Evolutionary conservation across 2,113 vertebrate genomes (phyloP), one percentile per base, ranked within the genome.

Genomic region (Mohoua ochrocephala): DNA sequence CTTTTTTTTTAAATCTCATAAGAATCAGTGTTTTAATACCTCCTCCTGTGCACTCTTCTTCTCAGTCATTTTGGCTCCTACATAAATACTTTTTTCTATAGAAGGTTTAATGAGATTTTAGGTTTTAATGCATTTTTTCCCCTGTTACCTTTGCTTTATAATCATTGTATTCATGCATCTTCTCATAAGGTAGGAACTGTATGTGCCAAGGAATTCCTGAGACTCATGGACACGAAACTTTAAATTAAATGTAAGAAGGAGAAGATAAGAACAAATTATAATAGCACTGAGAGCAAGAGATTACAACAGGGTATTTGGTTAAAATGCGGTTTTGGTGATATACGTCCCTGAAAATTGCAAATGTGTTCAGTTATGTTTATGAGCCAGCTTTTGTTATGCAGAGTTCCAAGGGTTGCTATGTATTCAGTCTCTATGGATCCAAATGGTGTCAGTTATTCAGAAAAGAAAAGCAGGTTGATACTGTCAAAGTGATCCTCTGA

Each of bases 251-350:
- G 57, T 74, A 92, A 91, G 91, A 82, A 84, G 53, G 64, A 92
- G 84, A 84, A 95, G 88, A 95, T 96, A 96, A 96, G 85, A 95
- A 71, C 83, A 90, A 81, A 80, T 90, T 81, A 84, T 80, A 88
- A 84, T 80, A 88, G 84, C 56, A 86, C 59, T 64, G 84, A 94
- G 87, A 95, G 60, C 52, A 74, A 91, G 68, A 80, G 84, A 91
- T 90, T 96, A 92, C 47, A 78, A 64, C 87, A 84, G 82, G 20
- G 39, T 91, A 63, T 91, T 94, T 91, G 91, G 59, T 96, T 93
- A 91, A 97, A 96, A 89, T 80, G 61, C 0, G 6, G 82, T 94
- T 95, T 94, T 95, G 5, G 2, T 94, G 92, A 96, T 94, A 27
- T 26, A 93, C 70, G 50, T 93, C 90, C 83, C 85, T 95, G 87